phyloP scores from a whole-genome alignment of 2,113 vertebrate genomes.

The Tragelaphus buxtoni region DNA sequence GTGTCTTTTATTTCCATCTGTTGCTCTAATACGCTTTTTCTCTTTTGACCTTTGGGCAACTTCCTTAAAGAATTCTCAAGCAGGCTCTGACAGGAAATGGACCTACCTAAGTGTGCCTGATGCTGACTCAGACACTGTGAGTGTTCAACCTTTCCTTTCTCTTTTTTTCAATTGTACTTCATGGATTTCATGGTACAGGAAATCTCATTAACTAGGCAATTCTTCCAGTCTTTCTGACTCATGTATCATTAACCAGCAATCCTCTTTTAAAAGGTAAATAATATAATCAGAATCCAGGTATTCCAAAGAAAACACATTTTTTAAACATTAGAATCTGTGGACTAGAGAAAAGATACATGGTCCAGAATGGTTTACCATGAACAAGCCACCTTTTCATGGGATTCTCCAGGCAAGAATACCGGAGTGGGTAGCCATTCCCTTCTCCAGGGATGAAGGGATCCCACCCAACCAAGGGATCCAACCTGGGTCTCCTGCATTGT shows the following conservation, averaged over 20 bases:
- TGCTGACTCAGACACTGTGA: conserved; percentile 97
- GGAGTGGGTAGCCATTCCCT: neutral
- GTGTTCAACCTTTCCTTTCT: conserved; percentile 76
- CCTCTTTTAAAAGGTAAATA: conserved; percentile 2
- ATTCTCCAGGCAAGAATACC: neutral
- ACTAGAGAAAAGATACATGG: neutral
- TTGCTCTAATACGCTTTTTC: conserved; percentile 70
- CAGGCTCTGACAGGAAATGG: conserved; percentile 92
- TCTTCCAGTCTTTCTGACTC: conserved; percentile 23
- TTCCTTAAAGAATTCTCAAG: conserved; percentile 86
- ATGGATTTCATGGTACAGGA: neutral
- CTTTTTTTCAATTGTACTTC: conserved; percentile 6
- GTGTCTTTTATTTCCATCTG: conserved; percentile 49
- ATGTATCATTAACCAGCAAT: neutral
- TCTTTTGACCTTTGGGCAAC: conserved; percentile 65
- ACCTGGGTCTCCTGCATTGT: neutral
- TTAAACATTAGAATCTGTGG: neutral
- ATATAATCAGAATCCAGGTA: neutral
- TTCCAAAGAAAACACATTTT: neutral
- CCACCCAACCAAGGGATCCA: neutral
- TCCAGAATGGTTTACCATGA: neutral
- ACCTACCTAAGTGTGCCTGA: conserved; percentile 94
- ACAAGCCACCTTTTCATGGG: neutral
- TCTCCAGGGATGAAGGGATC: too few relatives aligned
- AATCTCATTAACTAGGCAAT: neutral